Evolutionary conservation across 1,140 invertebrate species (phyloP), one percentile per base, ranked within the genome.

Genomic region (Contarinia nasturtii): DNA sequence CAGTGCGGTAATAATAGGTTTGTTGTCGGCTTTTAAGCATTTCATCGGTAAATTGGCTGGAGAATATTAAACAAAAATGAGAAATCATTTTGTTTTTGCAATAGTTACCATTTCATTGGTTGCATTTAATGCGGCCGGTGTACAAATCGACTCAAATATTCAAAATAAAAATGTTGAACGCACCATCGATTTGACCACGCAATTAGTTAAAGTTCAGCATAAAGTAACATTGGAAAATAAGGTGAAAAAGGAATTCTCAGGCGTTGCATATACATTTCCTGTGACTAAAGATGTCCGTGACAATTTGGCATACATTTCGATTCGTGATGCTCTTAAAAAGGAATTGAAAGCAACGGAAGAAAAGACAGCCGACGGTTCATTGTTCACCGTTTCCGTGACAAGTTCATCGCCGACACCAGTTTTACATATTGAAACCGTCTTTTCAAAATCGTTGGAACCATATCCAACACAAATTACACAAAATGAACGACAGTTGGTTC

Each of bases 401-500:
- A 21, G 43, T 36, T 48, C 45, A 33, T 36, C 46, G 2, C 22
- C 54, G 2, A 72, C 74, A 11, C 66, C 71, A 10, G 66, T 68
- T 4, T 56, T 84, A 33, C 75, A 77, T 43, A 68, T 92, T 0
- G 86, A 94, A 58, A 71, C 75, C 10, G 73, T 90, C 1, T 79
- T 80, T 20, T 79, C 79, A 0, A 82, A 90, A 57, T 70, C 76
- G 21, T 63, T 95, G 5, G 53, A 65, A 11, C 85, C 92, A 1
- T 86, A 89, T 66, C 94, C 94, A 1, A 76, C 76, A 15, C 71
- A 80, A 55, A 94, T 98, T 48, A 75, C 75, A 0, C 94, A 97
- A 61, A 79, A 85, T 51, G 92, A 97, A 56, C 91, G 91, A 54
- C 94, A 98, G 62, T 67, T 94, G 46, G 86, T 97, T 1, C 76